Conservation (phyloP, 2,113 vertebrate genomes). For the Tautogolabrus adspersus region DNA sequence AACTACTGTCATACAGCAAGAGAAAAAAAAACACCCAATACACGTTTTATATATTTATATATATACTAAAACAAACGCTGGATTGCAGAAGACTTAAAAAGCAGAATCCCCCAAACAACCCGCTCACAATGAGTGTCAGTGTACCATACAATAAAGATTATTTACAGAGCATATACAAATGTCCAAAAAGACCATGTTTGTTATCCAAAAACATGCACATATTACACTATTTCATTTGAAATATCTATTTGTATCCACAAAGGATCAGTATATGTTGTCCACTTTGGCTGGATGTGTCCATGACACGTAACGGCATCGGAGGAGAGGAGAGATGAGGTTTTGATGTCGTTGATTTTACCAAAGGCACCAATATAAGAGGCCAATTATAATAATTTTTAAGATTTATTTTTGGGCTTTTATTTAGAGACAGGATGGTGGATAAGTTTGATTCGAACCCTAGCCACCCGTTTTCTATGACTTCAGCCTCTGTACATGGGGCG, state of each 20-base stretch:
- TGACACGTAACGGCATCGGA: conserved; percentile 31
- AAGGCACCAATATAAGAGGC: conserved; percentile 42
- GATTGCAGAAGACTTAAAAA: conserved; percentile 61
- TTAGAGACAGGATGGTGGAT: too few species aligned
- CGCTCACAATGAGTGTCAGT: conserved; percentile 61
- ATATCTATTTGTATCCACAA: conserved; percentile 82
- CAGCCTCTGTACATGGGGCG: too few species aligned
- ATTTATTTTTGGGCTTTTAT: too few species aligned
- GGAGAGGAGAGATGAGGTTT: conserved; percentile 19
- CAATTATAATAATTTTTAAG: neutral
- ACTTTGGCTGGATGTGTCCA: conserved; percentile 77
- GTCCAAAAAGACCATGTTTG: conserved; percentile 83
- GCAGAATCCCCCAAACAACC: conserved; percentile 63
- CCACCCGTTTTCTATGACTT: too few species aligned
- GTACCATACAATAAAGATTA: conserved; percentile 80
- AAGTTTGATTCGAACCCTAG: too few species aligned
- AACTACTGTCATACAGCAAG: conserved; percentile 71
- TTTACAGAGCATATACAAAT: conserved; percentile 87
- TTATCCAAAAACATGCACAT: conserved; percentile 81
- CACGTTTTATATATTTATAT: conserved; percentile 55
- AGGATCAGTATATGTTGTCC: conserved; percentile 82
- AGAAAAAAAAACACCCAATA: conserved; percentile 60
- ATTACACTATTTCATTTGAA: conserved; percentile 85
- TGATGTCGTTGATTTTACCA: conserved; percentile 2
- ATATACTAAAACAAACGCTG: conserved; percentile 70